A percentile compares a stretch with the other conserved stretches of the same genome.
These are phyloP conservation scores for Vesta saturnalis DNA, from an alignment of 2,888 invertebrate genomes.

Conservation along the genomic window DNA sequence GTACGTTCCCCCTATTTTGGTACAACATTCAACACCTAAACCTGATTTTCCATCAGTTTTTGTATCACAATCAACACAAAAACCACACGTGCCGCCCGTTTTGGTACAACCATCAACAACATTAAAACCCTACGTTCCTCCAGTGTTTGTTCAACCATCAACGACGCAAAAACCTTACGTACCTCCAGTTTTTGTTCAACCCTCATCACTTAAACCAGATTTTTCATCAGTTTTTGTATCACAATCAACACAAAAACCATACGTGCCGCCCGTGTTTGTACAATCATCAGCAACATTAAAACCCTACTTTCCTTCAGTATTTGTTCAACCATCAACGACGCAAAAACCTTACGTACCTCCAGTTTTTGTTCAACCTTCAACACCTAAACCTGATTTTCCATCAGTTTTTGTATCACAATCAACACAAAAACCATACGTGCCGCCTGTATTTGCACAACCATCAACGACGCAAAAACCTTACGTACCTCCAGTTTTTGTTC, in stretches of 20 bases:
- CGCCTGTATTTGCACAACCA: not conserved
- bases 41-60: not conserved
- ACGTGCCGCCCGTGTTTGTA: not conserved
- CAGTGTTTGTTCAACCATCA: not conserved
- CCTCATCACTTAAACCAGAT: not conserved
- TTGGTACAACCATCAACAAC: not conserved
- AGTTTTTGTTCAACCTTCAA: not conserved
- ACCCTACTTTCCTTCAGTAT: not conserved
- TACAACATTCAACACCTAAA: not conserved
- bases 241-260: not conserved
- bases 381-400: not conserved
- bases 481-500: not conserved
- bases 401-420: not conserved
- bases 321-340: not conserved
- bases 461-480: conserved; percentile 2
- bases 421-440: not conserved
- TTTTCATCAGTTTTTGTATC: not conserved
- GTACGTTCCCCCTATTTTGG: not conserved
- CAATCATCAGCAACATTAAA: not conserved
- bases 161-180: not conserved
- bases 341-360: not conserved
- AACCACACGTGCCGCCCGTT: not conserved
- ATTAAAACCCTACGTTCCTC: conserved; percentile 1
- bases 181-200: not conserved
- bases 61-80: not conserved